phyloP scores from a whole-genome alignment of 2,797 vertebrate species.

The Sitta carolinensis region DNA sequence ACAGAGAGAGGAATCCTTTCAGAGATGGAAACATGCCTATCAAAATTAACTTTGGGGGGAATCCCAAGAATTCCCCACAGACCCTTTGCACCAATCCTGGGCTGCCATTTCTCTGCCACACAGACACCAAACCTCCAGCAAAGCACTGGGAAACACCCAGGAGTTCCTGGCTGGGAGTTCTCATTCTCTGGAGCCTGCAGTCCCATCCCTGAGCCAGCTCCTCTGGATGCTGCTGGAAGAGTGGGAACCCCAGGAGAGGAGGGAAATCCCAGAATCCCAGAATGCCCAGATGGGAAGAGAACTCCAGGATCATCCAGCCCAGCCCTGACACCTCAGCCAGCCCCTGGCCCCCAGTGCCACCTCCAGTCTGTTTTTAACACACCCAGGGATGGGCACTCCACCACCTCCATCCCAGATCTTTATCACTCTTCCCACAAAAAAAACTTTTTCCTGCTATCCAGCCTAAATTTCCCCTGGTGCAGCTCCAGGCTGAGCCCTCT shows the following conservation, averaged over 20 bases:
- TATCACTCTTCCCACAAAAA: too few relatives aligned
- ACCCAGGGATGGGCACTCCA: too few relatives aligned
- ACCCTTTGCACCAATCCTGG: not conserved
- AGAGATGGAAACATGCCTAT: not conserved
- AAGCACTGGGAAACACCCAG: not conserved
- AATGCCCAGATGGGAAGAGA: not conserved
- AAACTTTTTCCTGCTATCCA: too few relatives aligned
- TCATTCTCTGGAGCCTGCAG: not conserved
- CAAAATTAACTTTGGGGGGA: not conserved
- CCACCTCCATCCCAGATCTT: too few relatives aligned
- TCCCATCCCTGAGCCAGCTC: not conserved
- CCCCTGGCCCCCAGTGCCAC: too few relatives aligned
- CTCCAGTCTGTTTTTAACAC: too few relatives aligned
- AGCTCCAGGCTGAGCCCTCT: too few relatives aligned
- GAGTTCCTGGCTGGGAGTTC: not conserved
- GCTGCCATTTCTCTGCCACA: not conserved
- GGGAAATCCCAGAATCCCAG: too few relatives aligned
- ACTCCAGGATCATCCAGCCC: not conserved
- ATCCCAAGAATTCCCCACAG: not conserved
- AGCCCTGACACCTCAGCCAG: too few relatives aligned
- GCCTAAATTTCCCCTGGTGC: too few relatives aligned
- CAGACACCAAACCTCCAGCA: not conserved
- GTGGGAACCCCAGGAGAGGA: accelerated
- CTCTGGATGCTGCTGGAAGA: too few relatives aligned
- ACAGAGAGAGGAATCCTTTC: not conserved